Base-by-base conservation (phyloP, 2,888 invertebrate species). In the Xestia sexstrigata region DNA sequence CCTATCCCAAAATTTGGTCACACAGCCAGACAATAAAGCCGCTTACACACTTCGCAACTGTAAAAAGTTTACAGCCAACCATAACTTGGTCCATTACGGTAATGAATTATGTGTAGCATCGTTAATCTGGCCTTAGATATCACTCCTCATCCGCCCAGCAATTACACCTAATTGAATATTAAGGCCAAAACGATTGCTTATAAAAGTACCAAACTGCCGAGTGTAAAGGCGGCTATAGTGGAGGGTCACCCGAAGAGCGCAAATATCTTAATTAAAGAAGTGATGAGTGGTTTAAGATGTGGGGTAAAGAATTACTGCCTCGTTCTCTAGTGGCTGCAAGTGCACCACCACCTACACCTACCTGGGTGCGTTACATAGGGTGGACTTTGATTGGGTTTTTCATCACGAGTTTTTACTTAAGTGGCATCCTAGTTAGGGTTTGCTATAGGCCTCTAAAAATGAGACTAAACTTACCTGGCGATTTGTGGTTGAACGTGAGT, bases 121-220 rank as follows among this genome's bases (percentile, higher is more conserved):
- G 92, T 94, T 94, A 93, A 93, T 94, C 92, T 88, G 87, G 84
- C 85, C 89, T 83, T 82, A 89, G 91, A 91, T 89, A 93, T 94
- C 94, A 93, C 90, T 91, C 91, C 93, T 93, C 94, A 93, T 93
- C 94, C 92, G 91, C 86, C 79, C 83, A 83, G 89, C 93, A 94
- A 95, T 95, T 95, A 95, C 86, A 92, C 87, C 91, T 95, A 95
- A 96, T 95, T 95, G 95, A 95, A 95, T 95, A 96, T 95, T 94
- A 95, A 95, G 91, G 89, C 90, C 88, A 72, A 89, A 90, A 94
- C 91, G 93, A 94, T 94, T 93, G 94, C 93, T 91, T 95, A 93
- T 95, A 95, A 95, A 95, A 95, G 89, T 89, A 84, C 81, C 86
- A 89, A 90, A 91, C 91, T 89, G 77, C 72, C 78, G 78, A 88